These are phyloP conservation scores for Trachelus troglodyta DNA, from an alignment of 2,888 invertebrate species.

Conservation along the genomic window DNA sequence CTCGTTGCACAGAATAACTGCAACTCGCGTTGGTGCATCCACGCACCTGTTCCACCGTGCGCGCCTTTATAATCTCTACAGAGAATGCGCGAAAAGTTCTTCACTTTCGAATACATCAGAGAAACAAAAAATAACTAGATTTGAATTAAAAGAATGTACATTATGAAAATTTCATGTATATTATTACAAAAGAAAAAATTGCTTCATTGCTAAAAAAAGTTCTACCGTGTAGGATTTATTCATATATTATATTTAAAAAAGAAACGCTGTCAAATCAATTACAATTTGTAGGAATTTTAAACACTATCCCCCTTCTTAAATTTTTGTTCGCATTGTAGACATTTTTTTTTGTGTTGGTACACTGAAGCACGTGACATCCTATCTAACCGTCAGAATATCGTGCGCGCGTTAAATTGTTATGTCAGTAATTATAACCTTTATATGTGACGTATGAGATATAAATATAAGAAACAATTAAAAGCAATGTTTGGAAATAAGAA, in stretches of 20 bases:
- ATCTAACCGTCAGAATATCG: background rate
- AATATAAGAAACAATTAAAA: background rate
- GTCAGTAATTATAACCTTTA: background rate
- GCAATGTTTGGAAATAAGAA: conserved; percentile 58
- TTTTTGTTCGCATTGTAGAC: background rate
- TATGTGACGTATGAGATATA: background rate
- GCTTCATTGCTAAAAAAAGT: background rate
- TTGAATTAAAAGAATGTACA: background rate
- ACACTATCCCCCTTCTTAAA: background rate
- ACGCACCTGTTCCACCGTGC: background rate
- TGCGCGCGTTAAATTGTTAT: background rate
- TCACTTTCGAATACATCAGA: background rate
- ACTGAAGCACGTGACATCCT: background rate
- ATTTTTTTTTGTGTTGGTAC: background rate
- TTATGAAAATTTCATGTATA: background rate
- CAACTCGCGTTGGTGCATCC: background rate
- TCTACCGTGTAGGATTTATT: background rate
- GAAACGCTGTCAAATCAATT: background rate
- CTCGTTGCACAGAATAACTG: background rate
- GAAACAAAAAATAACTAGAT: background rate
- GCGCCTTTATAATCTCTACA: background rate
- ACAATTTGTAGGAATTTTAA: background rate
- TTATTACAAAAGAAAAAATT: background rate
- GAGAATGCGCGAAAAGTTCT: background rate
- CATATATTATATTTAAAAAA: background rate